Base-by-base conservation (phyloP, 1,140 invertebrate genomes). In the Papilio xuthus region DNA sequence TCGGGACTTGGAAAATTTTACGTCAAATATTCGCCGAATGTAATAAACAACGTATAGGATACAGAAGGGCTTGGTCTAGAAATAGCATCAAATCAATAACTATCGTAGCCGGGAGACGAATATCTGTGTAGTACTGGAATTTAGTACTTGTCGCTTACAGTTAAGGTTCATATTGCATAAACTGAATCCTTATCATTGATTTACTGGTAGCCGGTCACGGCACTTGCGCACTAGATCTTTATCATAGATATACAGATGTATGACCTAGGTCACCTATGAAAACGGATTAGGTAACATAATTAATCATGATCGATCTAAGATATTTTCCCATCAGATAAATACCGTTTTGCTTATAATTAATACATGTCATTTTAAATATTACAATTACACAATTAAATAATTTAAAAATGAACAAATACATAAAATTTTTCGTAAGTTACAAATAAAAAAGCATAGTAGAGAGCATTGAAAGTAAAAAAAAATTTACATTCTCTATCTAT, bases 131-230 rank as follows among this genome's bases (percentile, higher is more conserved):
- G 12, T 2, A n/a, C 2, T n/a, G 12, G 9, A 70, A 12, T 32
- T 32, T 37, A 6, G 32, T n/a, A 70, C 67, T 32, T 70, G 28
- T 70, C 41, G 67, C 28, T 41, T 32, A 41, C 8, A 18, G 15
- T 70, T 4, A 70, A 70, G 67, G 67, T 70, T 0, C 28, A 70
- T 70, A 70, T 70, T 70, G 67, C 67, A 70, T 50, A 50, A 18
- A 3, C 47, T 18, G 47, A 50, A 50, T 50, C 47, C 15, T 18
- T 50, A 18, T 18, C 4, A 50, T 50, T n/a, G 47, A 50, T n/a
- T 18, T 50, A 50, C 15, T 50, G 47, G 4, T 50, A 50, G 15
- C n/a, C 67, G 67, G 28, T 28, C 67, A 28, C 23, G 28, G 18
- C 67, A 70, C 67, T 18, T 70, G 67, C 67, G 67, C 67, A 70